phyloP scores from a whole-genome alignment of 1,140 invertebrate genomes.

The Penaeus vannamei region DNA sequence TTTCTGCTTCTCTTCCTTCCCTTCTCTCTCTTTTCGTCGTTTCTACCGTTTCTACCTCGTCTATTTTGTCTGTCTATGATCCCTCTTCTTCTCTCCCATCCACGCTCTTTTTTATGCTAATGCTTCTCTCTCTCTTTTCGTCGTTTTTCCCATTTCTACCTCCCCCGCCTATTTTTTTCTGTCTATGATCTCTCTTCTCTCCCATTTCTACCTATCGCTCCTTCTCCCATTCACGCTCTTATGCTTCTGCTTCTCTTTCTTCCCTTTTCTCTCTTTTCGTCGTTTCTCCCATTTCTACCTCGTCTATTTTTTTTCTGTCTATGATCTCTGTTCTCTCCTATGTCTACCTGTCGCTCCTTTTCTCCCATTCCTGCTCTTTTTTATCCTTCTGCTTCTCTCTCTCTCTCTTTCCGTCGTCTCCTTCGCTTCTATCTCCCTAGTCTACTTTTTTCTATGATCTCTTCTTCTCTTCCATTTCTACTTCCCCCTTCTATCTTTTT shows the following conservation, averaged over 20 bases:
- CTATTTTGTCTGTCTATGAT: background rate
- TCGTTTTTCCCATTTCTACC: background rate
- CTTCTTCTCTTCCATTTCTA: too few relatives aligned
- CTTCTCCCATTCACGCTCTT: background rate
- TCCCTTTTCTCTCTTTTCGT: background rate
- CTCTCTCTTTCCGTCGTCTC: background rate
- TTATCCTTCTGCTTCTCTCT: too few relatives aligned
- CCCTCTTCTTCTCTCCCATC: conserved; percentile 3
- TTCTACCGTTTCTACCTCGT: background rate
- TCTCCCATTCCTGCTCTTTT: too few relatives aligned
- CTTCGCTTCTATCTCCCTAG: background rate
- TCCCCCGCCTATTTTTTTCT: background rate
- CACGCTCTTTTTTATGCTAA: background rate
- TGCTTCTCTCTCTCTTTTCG: too few relatives aligned
- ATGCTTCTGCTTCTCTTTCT: background rate
- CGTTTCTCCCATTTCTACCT: background rate
- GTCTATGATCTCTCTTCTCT: background rate
- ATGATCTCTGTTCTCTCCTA: too few relatives aligned
- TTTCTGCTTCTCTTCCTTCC: too few relatives aligned
- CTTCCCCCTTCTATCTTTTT: too few relatives aligned
- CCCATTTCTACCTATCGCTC: background rate
- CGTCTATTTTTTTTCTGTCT: conserved; percentile 14
- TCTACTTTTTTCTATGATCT: background rate
- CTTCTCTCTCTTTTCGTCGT: too few relatives aligned
- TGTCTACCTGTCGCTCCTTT: too few relatives aligned